Evolutionary conservation across 2,113 vertebrate genomes (phyloP).

Genomic region (Eulemur rufifrons): DNA sequence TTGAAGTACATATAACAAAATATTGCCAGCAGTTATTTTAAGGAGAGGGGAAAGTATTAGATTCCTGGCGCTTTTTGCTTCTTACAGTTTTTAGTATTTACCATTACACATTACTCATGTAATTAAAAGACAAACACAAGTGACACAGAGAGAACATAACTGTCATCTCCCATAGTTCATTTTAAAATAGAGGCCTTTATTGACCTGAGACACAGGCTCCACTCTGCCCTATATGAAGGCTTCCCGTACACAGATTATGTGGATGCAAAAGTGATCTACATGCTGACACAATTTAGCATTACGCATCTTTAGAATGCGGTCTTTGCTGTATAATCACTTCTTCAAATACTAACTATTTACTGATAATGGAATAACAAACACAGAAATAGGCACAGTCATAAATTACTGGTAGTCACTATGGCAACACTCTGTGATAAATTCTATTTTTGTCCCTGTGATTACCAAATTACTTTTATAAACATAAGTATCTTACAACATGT

Average conservation of each 20-base stretch:
- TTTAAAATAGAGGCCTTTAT: background rate
- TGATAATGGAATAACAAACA: constrained; percentile 25
- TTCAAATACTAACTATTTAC: background rate
- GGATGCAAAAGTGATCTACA: background rate
- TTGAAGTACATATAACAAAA: background rate
- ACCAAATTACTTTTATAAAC: constrained; percentile 26
- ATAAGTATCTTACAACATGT: background rate
- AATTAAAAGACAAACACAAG: background rate
- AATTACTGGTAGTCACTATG: constrained; percentile 34
- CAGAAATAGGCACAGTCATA: background rate
- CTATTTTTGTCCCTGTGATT: constrained; percentile 39
- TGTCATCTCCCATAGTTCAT: background rate
- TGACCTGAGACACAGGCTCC: background rate
- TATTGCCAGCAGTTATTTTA: background rate
- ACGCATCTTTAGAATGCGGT: background rate
- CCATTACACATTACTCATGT: background rate
- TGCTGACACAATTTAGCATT: background rate
- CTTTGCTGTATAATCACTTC: background rate
- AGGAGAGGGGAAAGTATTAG: background rate
- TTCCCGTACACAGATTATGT: rapidly evolving
- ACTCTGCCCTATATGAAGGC: background rate
- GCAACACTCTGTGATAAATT: constrained; percentile 29
- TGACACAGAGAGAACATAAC: background rate
- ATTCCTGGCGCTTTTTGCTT: background rate
- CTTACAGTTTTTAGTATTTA: background rate